A percentile compares a stretch with the other conserved stretches of the same genome.
Evolutionary conservation across 2,113 vertebrate species (phyloP).

Genomic region (Notiomystis cincta): DNA sequence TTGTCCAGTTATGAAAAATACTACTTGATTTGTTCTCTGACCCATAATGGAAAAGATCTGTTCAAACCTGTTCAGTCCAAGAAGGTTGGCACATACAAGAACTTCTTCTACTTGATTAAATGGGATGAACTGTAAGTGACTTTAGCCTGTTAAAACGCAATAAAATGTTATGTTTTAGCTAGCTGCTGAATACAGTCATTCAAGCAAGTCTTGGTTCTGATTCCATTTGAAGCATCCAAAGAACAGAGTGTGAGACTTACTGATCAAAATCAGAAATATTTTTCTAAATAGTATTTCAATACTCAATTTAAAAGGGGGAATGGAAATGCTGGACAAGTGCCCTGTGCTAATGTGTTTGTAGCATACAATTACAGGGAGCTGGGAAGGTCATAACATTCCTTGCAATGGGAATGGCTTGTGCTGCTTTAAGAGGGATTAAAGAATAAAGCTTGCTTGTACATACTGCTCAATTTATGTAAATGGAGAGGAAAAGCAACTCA

Average conservation of each 20-base stretch:
- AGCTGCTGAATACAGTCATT: neutral
- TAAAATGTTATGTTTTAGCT: neutral
- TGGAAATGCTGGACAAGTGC: neutral
- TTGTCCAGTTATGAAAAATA: constrained; percentile 92
- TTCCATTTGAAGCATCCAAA: neutral
- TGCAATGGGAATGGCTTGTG: neutral
- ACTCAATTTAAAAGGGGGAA: neutral
- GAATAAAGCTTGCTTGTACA: neutral
- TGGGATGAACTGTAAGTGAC: constrained; percentile 96
- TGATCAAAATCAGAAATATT: neutral
- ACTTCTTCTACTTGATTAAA: constrained; percentile 96
- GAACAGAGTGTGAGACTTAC: neutral
- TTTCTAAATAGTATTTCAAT: neutral
- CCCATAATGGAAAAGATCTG: constrained; percentile 91
- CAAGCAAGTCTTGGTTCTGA: neutral
- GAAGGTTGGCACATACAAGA: constrained; percentile 94
- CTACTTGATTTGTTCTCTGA: constrained; percentile 90
- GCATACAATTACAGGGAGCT: neutral
- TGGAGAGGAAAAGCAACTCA: neutral
- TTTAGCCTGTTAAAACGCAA: neutral
- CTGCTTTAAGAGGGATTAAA: neutral
- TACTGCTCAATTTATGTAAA: neutral
- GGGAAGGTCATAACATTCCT: neutral
- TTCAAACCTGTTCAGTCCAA: constrained; percentile 97
- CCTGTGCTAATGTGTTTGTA: neutral